These are phyloP conservation scores for Myrmecophaga tridactyla DNA, from an alignment of 2,113 vertebrate species.

Conservation along the genomic window DNA sequence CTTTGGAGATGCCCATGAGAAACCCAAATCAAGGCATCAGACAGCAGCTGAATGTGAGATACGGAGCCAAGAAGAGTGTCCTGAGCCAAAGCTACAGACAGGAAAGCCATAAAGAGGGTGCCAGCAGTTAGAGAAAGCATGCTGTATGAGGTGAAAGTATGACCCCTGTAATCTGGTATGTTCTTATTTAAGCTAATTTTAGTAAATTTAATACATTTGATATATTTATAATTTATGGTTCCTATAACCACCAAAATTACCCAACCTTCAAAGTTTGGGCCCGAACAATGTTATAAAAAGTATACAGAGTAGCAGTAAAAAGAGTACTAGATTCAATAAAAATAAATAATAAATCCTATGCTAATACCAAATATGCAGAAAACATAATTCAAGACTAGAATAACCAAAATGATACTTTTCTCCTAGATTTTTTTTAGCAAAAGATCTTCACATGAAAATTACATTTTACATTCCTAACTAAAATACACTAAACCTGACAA, in stretches of 20 bases:
- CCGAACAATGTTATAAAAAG: neutral
- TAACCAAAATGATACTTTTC: accelerated
- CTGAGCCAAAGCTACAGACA: neutral
- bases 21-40: accelerated
- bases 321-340: accelerated
- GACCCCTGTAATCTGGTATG: too few species aligned
- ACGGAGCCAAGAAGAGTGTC: accelerated
- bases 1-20: accelerated
- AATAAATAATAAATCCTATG: accelerated
- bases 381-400: accelerated
- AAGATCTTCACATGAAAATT: neutral
- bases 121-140: neutral
- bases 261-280: accelerated
- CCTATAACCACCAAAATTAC: accelerated
- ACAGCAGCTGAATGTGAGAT: accelerated
- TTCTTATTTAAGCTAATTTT: too few species aligned
- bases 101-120: accelerated
- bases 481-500: neutral
- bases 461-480: neutral
- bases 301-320: accelerated
- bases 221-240: accelerated
- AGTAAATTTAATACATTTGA: accelerated
- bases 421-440: neutral
- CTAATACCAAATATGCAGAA: neutral
- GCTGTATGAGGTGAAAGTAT: neutral